Evolutionary conservation across 1,140 invertebrate species (phyloP), one percentile per base, ranked within the genome.

Genomic region (Leptinotarsa undecemlineata): DNA sequence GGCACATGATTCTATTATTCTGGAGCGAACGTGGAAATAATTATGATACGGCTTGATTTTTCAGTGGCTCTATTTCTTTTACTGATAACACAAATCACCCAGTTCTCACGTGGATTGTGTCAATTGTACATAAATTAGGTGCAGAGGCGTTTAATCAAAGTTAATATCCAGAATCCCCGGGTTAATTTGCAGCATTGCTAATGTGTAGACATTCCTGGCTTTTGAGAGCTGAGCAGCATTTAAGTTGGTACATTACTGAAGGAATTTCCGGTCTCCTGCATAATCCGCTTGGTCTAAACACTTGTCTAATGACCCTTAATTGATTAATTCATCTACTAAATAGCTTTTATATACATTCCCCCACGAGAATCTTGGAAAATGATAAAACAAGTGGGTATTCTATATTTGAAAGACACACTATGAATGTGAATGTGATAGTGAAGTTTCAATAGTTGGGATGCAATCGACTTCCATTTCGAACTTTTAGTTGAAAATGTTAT

Each of bases 181-280:
- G 71, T 61, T 72, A 72, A 72, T 72, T 61, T 72, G 51, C 17
- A 63, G 19, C 62, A 72, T 63, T 72, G 71, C 62, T 72, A 72
- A 72, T 72, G 71, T 72, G 71, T 61, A 72, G 26, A 64, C 23
- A 72, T 72, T 72, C 71, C 71, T 61, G 57, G 71, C 71, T 72
- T 72, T 72, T 48, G 42, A 64, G 71, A 72, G 69, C 62, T 48
- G 62, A 72, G 63, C 57, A 57, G 71, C 71, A 72, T 72, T 72
- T 48, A 72, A 72, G 71, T 72, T 72, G 71, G 48, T 51, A 26
- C 71, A 64, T 72, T 72, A 63, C 51, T 61, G 42, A 63, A 72
- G 71, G 71, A 72, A 72, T 72, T 72, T 72, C 60, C 33, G 57
- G 51, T 62, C 51, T 71, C 19, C 23, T 61, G 69, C 60, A 63